Evolutionary conservation across 1,140 invertebrate species (phyloP), one percentile per base, ranked within the genome.

Genomic region (Caenorhabditis remanei): DNA sequence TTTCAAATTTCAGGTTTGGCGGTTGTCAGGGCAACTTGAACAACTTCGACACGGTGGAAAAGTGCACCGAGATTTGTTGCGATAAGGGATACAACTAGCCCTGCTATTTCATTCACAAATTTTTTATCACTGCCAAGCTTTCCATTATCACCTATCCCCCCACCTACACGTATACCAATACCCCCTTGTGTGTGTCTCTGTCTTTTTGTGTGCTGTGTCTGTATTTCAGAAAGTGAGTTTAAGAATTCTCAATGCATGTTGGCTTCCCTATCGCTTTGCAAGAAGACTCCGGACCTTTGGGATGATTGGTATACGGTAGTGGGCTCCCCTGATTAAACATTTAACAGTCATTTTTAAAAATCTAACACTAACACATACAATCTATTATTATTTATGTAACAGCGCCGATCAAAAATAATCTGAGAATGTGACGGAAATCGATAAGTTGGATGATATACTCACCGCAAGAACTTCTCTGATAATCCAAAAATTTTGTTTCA

Each of bases 11-110:
- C 87, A 90, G 87, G 32, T 90, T 85, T 71, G 95, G 95, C 6
- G 95, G 96, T 7, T 96, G 96, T 90, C 95, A 94, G 21, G 96
- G 95, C 2, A 96, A 96, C 91, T 93, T 94, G 63, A 96, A 96
- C 91, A 96, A 96, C 91, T 98, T 96, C 94, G 75, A 91, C 21
- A 93, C 94, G 92, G 94, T 95, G 93, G 94, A 95, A 87, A 94
- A 94, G 92, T 98, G 97, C 93, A 95, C 96, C 90, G 93, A 94
- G 85, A 94, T 95, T 90, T 98, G 97, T 90, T 93, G 94, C 89
- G 90, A 90, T 61, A 90, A 90, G 58, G 89, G 89, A 48, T 90
- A 90, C 63, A 56, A 75, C 48, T 86, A 58, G 56, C 11, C 21
- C 24, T 24, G 5, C 9, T 13, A 53, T 53, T 53, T 53, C 9